Evolutionary conservation across 2,888 invertebrate species (phyloP).

Genomic region (Dascillus cervinus): DNA sequence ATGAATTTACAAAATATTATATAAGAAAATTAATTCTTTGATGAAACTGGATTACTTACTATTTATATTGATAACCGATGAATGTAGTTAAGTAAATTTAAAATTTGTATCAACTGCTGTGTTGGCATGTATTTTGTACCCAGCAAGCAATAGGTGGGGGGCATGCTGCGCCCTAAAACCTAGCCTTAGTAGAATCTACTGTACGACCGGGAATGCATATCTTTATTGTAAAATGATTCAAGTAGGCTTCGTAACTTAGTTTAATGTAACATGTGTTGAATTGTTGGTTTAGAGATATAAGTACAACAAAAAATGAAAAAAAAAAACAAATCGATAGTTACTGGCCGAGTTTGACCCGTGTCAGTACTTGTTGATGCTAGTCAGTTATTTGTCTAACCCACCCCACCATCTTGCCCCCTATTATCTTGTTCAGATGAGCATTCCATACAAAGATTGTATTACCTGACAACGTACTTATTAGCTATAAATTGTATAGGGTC

Average conservation of each 20-base stretch:
- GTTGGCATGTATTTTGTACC: constrained; percentile 21
- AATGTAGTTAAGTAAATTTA: constrained; percentile 22
- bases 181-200: constrained; percentile 42
- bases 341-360: constrained; percentile 23
- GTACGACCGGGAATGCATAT: constrained; percentile 43
- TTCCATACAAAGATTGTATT: constrained; percentile 47
- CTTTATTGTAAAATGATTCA: no score
- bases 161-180: constrained; percentile 22
- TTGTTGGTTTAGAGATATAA: constrained; percentile 40
- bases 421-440: constrained; percentile 41
- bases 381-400: constrained; percentile 43
- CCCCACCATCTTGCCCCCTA: constrained; percentile 43
- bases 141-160: constrained; percentile 29
- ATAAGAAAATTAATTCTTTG: constrained; percentile 25
- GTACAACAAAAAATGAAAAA: no score
- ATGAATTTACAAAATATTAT: constrained; percentile 41
- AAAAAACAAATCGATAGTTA: constrained; percentile 21
- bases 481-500: constrained; percentile 67
- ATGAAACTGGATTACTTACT: constrained; percentile 22
- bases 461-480: constrained; percentile 50
- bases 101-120: constrained; percentile 24
- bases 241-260: constrained; percentile 38
- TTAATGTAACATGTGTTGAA: constrained; percentile 42
- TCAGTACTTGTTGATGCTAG: constrained; percentile 42
- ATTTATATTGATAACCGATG: constrained; percentile 22